Base-by-base conservation (phyloP, 1,140 invertebrate genomes). In the Coptotermes formosanus region DNA sequence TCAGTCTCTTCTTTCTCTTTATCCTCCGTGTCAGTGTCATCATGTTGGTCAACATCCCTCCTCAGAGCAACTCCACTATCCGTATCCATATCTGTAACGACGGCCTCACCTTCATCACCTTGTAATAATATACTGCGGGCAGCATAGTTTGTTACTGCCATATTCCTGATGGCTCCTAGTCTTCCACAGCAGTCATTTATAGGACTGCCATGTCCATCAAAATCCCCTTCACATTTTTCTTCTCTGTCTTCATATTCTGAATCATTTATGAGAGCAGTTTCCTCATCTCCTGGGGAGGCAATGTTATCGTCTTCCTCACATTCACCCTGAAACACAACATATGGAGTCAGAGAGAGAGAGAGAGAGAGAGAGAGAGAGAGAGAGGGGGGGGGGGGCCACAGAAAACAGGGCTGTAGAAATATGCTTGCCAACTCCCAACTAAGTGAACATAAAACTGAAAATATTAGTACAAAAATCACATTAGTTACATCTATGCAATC, bases 1-100 rank as follows among this genome's bases (percentile, higher is more conserved):
- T 89, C 89, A 21, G 89, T 89, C 30, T 91, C 90, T 82, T 89
- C 89, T 87, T 91, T 87, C 75, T 83, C 87, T 55, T 59, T 82
- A 19, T 85, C 86, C 23, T 85, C 86, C 23, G 64, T 43, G 4
- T 88, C 87, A n/a, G 43, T 86, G 82, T 85, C 87, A 55, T 82
- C 82, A 30, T 48, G 55, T 21, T 86, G 75, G 52, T 45, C 32
- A 32, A 85, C 86, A 23, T 83, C 45, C 52, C 52, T 55, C 19
- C 52, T 21, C 14, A 55, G 14, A 21, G 19, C 14, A 75, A 75
- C 11, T 30, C 25, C 64, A 30, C n/a, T 25, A 75, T n/a, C 14
- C 30, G 64, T 75, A 14, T 16, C n/a, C 64, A 25, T 30, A n/a
- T 30, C 64, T n/a, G 6, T 75, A n/a, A 75, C n/a, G 4, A 55